Evolutionary conservation across 2,797 vertebrate genomes (phyloP), one percentile per base, ranked within the genome.

Genomic region (Parauchenoglanis ngamensis): DNA sequence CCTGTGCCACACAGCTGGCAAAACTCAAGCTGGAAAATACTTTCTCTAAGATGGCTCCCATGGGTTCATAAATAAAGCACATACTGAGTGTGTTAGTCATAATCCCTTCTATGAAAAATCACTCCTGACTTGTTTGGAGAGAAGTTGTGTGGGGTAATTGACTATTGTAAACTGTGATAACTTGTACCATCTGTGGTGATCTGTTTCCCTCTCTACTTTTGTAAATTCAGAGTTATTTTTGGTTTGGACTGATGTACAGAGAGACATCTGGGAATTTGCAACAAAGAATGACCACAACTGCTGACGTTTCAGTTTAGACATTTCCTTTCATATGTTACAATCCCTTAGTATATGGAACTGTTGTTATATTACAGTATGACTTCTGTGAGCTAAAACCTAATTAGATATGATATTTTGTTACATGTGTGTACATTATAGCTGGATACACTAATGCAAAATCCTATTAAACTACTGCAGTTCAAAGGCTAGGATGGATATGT

Each of bases 11-110:
- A 87, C 68, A 89, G 75, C 89, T 90, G 84, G 89, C 89, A 86
- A 85, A 87, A 85, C 83, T 78, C 46, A 56, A 72, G 46, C 76
- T 83, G 90, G 83, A 88, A 91, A 90, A 91, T 91, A 89, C 81
- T 91, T 91, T 91, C 89, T 88, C 88, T 88, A 85, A 87, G 86
- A 91, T 87, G 86, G 76, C 89, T 91, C 85, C 91, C 89, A 88
- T 88, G 87, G 79, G 89, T 87, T 90, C 90, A 90, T 90, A 90
- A 91, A 90, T 91, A 91, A 87, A 89, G 81, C 67, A 56, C 88
- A 91, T 91, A 86, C 88, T 89, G 89, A 90, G 83, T 83, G 82
- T 81, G 87, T 90, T 90, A 90, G 87, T 89, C 91, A 90, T 88
- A 90, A 89, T 90, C 83, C 88, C 72, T 72, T 88, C 68, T 82